Conservation (phyloP, 2,888 invertebrate genomes). For the Laspeyria flexula region DNA sequence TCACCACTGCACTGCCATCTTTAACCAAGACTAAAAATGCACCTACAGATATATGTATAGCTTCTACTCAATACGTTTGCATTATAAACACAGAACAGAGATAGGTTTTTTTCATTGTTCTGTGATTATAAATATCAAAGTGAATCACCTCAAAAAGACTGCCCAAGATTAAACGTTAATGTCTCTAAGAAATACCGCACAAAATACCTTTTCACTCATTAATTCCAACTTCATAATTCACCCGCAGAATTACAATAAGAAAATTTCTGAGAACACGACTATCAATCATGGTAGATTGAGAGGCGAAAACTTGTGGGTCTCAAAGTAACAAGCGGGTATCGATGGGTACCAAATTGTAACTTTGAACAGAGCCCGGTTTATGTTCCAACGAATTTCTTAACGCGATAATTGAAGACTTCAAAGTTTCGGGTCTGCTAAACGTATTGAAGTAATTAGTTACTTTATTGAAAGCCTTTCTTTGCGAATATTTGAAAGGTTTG, state of each 20-base stretch:
- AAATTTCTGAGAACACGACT: conserved; percentile 8
- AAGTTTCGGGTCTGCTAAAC: conserved; percentile 21
- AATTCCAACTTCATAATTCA: neutral
- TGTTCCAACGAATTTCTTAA: conserved; percentile 35
- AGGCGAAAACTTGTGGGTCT: conserved; percentile 32
- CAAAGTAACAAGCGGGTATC: conserved; percentile 23
- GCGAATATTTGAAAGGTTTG: conserved; percentile 1
- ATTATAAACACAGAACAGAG: too few relatives aligned
- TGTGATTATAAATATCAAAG: too few relatives aligned
- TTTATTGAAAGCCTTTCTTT: conserved; percentile 9
- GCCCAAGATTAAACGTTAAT: neutral
- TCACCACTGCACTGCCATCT: too few relatives aligned
- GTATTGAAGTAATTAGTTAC: conserved; percentile 5
- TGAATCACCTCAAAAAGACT: too few relatives aligned
- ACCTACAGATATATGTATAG: too few relatives aligned
- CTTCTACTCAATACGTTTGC: too few relatives aligned
- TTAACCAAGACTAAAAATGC: too few relatives aligned
- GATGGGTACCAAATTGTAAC: conserved; percentile 36
- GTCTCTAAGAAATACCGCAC: neutral
- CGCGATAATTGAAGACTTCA: conserved; percentile 38
- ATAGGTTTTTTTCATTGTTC: too few relatives aligned
- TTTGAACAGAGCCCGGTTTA: conserved; percentile 34
- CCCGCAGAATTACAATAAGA: neutral
- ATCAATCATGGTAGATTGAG: conserved; percentile 44
- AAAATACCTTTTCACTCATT: neutral